Conservation (phyloP, 1,140 invertebrate species). For the Drosophila parvula region DNA sequence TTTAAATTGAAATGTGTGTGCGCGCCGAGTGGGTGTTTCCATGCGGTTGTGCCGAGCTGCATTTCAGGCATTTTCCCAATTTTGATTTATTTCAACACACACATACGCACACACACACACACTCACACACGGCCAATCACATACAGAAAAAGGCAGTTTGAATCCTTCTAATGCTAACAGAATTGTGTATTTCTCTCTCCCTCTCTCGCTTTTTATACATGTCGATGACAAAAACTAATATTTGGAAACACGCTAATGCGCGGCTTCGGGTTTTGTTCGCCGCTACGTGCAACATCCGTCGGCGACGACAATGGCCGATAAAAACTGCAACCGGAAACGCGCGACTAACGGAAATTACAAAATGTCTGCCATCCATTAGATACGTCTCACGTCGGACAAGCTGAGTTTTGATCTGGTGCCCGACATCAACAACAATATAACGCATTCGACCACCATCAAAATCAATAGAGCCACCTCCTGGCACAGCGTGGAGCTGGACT, state of each 20-base stretch:
- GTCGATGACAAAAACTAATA: slow-evolving; percentile 73
- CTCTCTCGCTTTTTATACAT: slow-evolving; percentile 38
- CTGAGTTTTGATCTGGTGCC: slow-evolving; percentile 92
- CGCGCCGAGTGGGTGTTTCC: slow-evolving; percentile 5
- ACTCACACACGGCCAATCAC: slow-evolving; percentile 6
- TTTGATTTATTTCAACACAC: slow-evolving; percentile 71
- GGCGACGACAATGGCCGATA: slow-evolving; percentile 48
- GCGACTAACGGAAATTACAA: slow-evolving; percentile 80
- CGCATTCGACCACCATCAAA: slow-evolving; percentile 90
- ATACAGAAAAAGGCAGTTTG: slow-evolving; percentile 20
- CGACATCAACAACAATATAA: slow-evolving; percentile 89
- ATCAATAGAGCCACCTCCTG: slow-evolving; percentile 90
- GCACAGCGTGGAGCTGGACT: slow-evolving; percentile 91
- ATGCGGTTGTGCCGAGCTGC: slow-evolving; percentile 42
- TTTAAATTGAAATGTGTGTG: slow-evolving; percentile 74
- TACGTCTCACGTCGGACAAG: slow-evolving; percentile 91
- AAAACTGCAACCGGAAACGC: slow-evolving; percentile 66
- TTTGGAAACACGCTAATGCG: slow-evolving; percentile 71
- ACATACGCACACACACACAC: background rate
- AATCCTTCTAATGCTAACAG: slow-evolving; percentile 65
- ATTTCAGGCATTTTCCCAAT: slow-evolving; percentile 73
- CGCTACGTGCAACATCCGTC: slow-evolving; percentile 70
- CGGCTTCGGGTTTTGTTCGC: slow-evolving; percentile 38
- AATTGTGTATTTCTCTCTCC: slow-evolving; percentile 55
- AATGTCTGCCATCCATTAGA: slow-evolving; percentile 84